Percentiles rank a stretch among this genome's conserved stretches.
Conservation (phyloP, 2,888 invertebrate species). For the Pegoplata infirma region DNA sequence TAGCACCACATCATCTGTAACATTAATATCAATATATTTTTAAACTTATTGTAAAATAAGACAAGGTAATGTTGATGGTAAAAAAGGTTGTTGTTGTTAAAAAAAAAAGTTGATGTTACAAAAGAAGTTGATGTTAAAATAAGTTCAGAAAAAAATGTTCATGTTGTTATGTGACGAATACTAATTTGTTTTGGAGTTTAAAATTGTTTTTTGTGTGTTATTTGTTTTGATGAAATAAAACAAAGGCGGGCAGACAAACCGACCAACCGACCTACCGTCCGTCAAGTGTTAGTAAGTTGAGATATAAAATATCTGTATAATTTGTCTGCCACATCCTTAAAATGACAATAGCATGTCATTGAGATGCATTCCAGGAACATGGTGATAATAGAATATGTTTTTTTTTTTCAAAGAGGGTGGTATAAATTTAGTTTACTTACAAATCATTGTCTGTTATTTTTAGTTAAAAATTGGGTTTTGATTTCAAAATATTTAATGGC, state of each 20-base stretch:
- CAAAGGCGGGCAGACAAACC: no score
- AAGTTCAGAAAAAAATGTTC: background rate
- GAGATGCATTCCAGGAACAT: conserved; percentile 14
- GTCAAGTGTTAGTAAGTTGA: conserved; percentile 45
- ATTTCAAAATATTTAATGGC: no score
- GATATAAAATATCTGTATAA: conserved; percentile 31
- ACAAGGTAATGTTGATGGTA: conserved; percentile 13
- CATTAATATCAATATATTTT: conserved; percentile 13
- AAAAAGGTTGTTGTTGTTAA: no score
- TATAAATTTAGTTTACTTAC: no score
- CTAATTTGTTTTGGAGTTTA: conserved; percentile 54
- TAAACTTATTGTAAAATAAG: conserved; percentile 27
- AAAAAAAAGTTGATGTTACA: conserved; percentile 20
- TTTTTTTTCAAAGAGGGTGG: no score
- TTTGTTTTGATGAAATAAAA: background rate
- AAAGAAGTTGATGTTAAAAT: conserved; percentile 9
- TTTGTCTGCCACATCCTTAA: conserved; percentile 39
- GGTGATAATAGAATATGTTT: background rate
- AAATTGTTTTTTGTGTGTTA: conserved; percentile 25
- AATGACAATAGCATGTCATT: conserved; percentile 30
- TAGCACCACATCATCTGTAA: background rate
- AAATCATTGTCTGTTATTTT: no score
- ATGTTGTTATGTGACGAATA: conserved; percentile 57
- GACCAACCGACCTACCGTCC: background rate
- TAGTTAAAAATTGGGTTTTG: no score